A percentile compares a stretch with the other conserved stretches of the same genome.
Evolutionary conservation across 2,888 invertebrate genomes (phyloP).

Genomic region (Brenthis daphne): DNA sequence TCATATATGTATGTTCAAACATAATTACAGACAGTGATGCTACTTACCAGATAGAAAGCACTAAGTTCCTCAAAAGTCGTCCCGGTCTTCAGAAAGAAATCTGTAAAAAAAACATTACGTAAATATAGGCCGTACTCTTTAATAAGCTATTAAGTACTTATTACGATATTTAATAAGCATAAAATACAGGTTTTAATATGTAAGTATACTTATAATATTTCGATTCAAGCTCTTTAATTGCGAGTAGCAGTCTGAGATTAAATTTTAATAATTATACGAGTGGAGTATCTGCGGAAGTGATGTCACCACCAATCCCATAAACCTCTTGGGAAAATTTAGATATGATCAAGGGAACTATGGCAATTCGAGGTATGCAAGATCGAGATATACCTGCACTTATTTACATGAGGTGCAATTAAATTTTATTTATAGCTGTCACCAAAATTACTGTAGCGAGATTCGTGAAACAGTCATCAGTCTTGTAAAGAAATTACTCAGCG

Average conservation of each 20-base stretch:
- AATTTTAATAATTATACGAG: conserved; percentile 1
- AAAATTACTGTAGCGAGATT: conserved; percentile 41
- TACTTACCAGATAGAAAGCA: too few relatives aligned
- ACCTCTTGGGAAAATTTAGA: conserved; percentile 20
- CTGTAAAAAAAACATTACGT: too few relatives aligned
- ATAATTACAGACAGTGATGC: too few relatives aligned
- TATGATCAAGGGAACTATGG: conserved; percentile 27
- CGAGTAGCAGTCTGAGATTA: background rate
- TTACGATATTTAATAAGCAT: too few relatives aligned
- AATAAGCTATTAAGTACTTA: too few relatives aligned
- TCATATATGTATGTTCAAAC: too few relatives aligned
- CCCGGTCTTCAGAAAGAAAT: too few relatives aligned
- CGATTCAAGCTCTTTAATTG: background rate
- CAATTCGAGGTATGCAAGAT: conserved; percentile 27
- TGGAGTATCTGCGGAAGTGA: background rate
- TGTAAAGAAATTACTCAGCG: conserved; percentile 52
- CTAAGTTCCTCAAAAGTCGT: too few relatives aligned
- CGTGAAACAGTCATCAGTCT: conserved; percentile 43
- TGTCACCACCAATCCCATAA: background rate
- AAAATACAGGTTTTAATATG: too few relatives aligned
- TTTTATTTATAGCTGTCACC: conserved; percentile 40
- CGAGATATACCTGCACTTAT: conserved; percentile 28
- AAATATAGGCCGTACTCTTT: too few relatives aligned
- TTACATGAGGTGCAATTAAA: conserved; percentile 41
- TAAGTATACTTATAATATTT: too few relatives aligned